Base-by-base conservation (phyloP, 2,113 vertebrate genomes). In the Larimichthys crocea region DNA sequence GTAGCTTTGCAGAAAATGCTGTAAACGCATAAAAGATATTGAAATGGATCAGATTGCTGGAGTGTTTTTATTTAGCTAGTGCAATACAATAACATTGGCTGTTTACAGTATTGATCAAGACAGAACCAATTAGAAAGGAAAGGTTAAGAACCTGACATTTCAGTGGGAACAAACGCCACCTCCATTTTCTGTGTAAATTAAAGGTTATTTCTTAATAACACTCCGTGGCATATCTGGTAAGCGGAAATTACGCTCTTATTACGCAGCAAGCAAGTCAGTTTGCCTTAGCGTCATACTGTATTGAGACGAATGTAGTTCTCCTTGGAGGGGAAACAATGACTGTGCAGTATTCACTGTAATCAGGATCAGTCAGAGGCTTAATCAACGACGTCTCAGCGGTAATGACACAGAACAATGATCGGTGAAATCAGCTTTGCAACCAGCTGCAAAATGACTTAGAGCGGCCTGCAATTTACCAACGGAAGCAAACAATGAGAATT, bases 301-400 rank as follows among this genome's bases (percentile, higher is more conserved):
- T 63, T n/a, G 59, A 82, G 83, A 72, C 0, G 10, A 74, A 81
- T 85, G 62, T n/a, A 59, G 40, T 53, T 80, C n/a, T 76, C 70
- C 48, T 74, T 17, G 40, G 12, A 31, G 65, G 42, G 56, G n/a
- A 76, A 82, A 67, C 59, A 63, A 74, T 83, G 85, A 88, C 79
- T 66, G 40, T 82, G 85, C 87, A 84, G 66, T 49, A 78, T 76
- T 83, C 75, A 46, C 44, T 68, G 76, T 83, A 82, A 87, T 86
- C 68, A 84, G 53, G 61, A 85, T 74, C 52, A 73, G 62, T 81
- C 76, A 79, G 72, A 64, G 60, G 76, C 61, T 62, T 73, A 82
- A 76, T 83, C 82, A 88, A 53, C 69, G 15, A 56, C 78, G 82
- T 88, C 74, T 89, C 89, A 88, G 82, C 64, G 24, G 55, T 66